phyloP scores from a whole-genome alignment of 1,140 invertebrate species.

The Mya arenaria region DNA sequence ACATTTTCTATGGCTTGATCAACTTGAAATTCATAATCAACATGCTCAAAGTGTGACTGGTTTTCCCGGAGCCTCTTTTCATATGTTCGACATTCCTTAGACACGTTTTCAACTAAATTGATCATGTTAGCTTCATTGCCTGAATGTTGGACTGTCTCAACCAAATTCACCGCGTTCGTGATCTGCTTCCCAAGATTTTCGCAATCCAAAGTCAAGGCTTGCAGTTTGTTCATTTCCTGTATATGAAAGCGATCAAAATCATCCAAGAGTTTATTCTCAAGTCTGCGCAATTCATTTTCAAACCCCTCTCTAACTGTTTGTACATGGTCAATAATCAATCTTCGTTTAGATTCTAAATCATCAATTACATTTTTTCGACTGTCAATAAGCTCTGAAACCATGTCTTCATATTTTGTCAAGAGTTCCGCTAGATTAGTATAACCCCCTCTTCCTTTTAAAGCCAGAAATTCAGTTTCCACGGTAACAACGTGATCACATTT shows the following conservation, averaged over 20 bases:
- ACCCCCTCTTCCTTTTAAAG: slow-evolving; percentile 23
- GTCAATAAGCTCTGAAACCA: slow-evolving; percentile 7
- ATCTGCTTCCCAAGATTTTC: slow-evolving; percentile 51
- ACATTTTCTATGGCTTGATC: slow-evolving; percentile 38
- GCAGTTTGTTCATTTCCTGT: slow-evolving; percentile 34
- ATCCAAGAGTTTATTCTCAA: slow-evolving; percentile 31
- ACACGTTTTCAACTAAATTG: slow-evolving; percentile 19
- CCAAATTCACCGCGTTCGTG: slow-evolving; percentile 19
- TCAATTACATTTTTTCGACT: slow-evolving; percentile 33
- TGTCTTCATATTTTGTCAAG: slow-evolving; percentile 23
- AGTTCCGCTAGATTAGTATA: background rate
- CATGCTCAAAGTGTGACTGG: slow-evolving; percentile 24
- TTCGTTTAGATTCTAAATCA: slow-evolving; percentile 19
- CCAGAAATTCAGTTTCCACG: slow-evolving; percentile 21
- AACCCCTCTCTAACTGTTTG: slow-evolving; percentile 32
- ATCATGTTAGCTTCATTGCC: slow-evolving; percentile 42
- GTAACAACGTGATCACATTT: slow-evolving; percentile 44
- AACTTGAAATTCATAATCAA: slow-evolving; percentile 42
- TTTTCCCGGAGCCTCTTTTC: slow-evolving; percentile 17
- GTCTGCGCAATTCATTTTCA: slow-evolving; percentile 30
- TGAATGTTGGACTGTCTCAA: slow-evolving; percentile 38
- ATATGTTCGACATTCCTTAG: slow-evolving; percentile 21
- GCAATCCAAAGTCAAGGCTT: slow-evolving; percentile 21
- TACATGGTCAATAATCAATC: slow-evolving; percentile 32
- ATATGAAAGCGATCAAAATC: slow-evolving; percentile 45